Evolutionary conservation across 2,888 invertebrate genomes (phyloP).

Genomic region (Odontothrips loti): DNA sequence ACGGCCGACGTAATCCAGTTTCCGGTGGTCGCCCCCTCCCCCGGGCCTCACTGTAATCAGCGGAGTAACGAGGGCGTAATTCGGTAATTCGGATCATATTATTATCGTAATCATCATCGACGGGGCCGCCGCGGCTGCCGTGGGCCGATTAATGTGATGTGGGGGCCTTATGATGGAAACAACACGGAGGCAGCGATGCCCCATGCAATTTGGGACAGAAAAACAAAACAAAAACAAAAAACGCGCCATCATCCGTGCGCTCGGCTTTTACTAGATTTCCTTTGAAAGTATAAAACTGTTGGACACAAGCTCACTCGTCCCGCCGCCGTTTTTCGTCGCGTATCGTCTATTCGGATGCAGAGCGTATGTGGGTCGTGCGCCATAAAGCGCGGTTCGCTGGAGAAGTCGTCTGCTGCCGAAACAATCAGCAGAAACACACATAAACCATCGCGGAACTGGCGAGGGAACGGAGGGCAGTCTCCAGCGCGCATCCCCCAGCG

Average conservation of each 20-base stretch:
- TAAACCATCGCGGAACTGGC: too few relatives aligned
- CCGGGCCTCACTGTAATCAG: not conserved
- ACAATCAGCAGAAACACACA: too few relatives aligned
- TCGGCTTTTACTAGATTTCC: not conserved
- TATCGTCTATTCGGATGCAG: too few relatives aligned
- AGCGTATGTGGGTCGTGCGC: too few relatives aligned
- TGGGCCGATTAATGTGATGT: not conserved
- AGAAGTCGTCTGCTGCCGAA: too few relatives aligned
- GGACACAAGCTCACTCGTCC: not conserved
- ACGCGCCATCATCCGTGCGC: not conserved
- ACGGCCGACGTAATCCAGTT: not conserved
- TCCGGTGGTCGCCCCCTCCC: not conserved
- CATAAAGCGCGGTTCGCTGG: too few relatives aligned
- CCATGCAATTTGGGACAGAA: not conserved
- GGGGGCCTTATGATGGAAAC: too few relatives aligned
- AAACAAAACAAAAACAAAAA: not conserved
- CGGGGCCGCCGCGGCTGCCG: not conserved
- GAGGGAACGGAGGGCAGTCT: too few relatives aligned
- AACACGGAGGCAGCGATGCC: not conserved
- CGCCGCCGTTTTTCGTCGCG: too few relatives aligned
- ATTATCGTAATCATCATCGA: not conserved
- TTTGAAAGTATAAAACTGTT: too few relatives aligned
- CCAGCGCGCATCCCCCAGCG: too few relatives aligned
- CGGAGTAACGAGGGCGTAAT: not conserved
- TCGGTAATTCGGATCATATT: not conserved